A percentile compares a stretch with the other conserved stretches of the same genome.
These are phyloP conservation scores for Neomorphus geoffroyi DNA, from an alignment of 2,797 vertebrate genomes.

Conservation along the genomic window DNA sequence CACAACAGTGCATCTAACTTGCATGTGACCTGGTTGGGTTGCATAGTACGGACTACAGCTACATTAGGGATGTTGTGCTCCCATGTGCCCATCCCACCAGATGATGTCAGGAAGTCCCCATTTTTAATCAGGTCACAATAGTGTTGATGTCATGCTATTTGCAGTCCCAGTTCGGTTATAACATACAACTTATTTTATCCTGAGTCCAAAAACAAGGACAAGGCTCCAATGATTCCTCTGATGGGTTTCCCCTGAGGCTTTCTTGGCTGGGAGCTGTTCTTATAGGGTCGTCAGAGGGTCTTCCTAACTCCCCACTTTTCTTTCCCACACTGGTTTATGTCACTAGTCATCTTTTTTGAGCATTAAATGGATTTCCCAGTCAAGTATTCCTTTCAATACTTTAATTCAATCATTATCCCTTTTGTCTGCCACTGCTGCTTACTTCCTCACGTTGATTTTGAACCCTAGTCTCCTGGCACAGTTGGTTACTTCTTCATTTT, in stretches of 20 bases:
- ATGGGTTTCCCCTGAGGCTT: not conserved
- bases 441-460: not conserved
- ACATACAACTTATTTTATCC: not conserved
- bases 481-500: not conserved
- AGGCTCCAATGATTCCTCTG: not conserved
- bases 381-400: not conserved
- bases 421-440: not conserved
- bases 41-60: not conserved
- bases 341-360: not conserved
- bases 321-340: not conserved
- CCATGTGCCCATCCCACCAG: not conserved
- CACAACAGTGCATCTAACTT: not conserved
- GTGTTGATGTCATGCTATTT: not conserved
- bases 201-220: not conserved
- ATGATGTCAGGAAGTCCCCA: not conserved
- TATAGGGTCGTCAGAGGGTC: not conserved
- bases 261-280: not conserved
- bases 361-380: not conserved
- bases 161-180: not conserved
- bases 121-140: not conserved
- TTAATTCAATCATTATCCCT: not conserved
- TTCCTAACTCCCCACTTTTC: not conserved
- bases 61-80: not conserved
- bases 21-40: fast-evolving
- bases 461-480: not conserved